phyloP scores from a whole-genome alignment of 2,888 invertebrate genomes.

The Saturnia japonica region DNA sequence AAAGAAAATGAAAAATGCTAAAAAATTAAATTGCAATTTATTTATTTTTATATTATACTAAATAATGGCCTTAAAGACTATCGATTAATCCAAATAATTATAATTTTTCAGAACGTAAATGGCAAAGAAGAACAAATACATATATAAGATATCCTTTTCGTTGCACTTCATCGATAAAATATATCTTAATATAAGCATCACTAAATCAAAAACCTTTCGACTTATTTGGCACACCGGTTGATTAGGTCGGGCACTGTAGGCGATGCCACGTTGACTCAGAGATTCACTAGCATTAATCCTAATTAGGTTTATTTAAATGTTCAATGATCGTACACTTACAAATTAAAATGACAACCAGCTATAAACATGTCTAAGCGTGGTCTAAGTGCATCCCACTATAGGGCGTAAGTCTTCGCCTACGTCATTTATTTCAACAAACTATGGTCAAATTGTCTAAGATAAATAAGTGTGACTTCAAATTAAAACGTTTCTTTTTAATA shows the following conservation, averaged over 20 bases:
- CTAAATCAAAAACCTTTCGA: conserved; percentile 21
- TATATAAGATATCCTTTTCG: too few relatives aligned
- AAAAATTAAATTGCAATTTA: too few relatives aligned
- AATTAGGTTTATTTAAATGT: conserved; percentile 45
- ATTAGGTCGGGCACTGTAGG: conserved; percentile 57
- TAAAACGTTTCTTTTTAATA: too few relatives aligned
- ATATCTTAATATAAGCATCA: background rate
- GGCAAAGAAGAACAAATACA: background rate
- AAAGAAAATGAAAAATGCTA: too few relatives aligned
- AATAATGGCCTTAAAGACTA: too few relatives aligned
- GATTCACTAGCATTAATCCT: conserved; percentile 53
- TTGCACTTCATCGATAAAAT: conserved; percentile 3
- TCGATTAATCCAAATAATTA: too few relatives aligned
- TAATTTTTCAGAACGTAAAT: too few relatives aligned
- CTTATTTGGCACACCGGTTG: conserved; percentile 58
- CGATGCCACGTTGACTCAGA: conserved; percentile 54
- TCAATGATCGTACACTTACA: conserved; percentile 20
- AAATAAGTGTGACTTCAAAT: too few relatives aligned
- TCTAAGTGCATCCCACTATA: conserved; percentile 7
- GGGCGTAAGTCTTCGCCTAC: conserved; percentile 7
- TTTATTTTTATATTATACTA: too few relatives aligned
- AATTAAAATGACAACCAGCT: conserved; percentile 20
- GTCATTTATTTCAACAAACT: conserved; percentile 1
- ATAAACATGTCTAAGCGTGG: conserved; percentile 19
- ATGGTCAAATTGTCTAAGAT: background rate